Conservation (phyloP, 1,140 invertebrate genomes). For the Scaptomyza montana region DNA sequence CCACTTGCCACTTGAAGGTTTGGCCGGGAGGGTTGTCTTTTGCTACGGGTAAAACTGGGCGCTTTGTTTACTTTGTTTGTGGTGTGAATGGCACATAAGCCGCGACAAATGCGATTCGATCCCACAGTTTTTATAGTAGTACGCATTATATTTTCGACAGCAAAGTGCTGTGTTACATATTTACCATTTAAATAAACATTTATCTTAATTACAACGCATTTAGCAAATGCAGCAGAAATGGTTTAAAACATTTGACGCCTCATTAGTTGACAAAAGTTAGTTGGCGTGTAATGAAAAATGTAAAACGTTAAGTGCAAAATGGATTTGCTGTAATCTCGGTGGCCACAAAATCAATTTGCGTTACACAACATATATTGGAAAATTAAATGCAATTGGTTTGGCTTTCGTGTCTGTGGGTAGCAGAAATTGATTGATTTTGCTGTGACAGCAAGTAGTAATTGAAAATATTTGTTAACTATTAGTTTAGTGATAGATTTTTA, state of each 20-base stretch:
- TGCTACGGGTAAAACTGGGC: slow-evolving; percentile 3
- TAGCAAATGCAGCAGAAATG: slow-evolving; percentile 63
- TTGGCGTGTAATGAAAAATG: slow-evolving; percentile 25
- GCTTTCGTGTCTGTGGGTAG: slow-evolving; percentile 65
- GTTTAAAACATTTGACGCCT: slow-evolving; percentile 61
- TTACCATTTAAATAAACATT: slow-evolving; percentile 13
- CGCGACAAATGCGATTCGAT: slow-evolving; percentile 58
- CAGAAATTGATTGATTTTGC: slow-evolving; percentile 77
- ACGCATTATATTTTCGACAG: slow-evolving; percentile 28
- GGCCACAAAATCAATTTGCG: slow-evolving; percentile 80
- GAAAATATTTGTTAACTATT: slow-evolving; percentile 79
- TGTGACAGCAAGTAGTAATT: slow-evolving; percentile 78
- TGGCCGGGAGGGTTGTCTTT: slow-evolving; percentile 59
- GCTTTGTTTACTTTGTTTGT: slow-evolving; percentile 79
- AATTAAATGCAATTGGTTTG: slow-evolving; percentile 68
- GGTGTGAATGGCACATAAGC: slow-evolving; percentile 81
- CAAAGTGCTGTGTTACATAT: slow-evolving; percentile 22
- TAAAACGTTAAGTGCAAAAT: slow-evolving; percentile 31
- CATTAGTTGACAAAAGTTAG: slow-evolving; percentile 63
- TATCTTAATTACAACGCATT: slow-evolving; percentile 66
- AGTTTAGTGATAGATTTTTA: slow-evolving; percentile 52
- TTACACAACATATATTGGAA: slow-evolving; percentile 40
- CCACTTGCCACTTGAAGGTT: slow-evolving; percentile 44
- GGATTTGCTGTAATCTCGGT: slow-evolving; percentile 75
- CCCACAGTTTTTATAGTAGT: slow-evolving; percentile 5